These are phyloP conservation scores for Nomada fabriciana DNA, from an alignment of 2,888 invertebrate species.

Conservation along the genomic window DNA sequence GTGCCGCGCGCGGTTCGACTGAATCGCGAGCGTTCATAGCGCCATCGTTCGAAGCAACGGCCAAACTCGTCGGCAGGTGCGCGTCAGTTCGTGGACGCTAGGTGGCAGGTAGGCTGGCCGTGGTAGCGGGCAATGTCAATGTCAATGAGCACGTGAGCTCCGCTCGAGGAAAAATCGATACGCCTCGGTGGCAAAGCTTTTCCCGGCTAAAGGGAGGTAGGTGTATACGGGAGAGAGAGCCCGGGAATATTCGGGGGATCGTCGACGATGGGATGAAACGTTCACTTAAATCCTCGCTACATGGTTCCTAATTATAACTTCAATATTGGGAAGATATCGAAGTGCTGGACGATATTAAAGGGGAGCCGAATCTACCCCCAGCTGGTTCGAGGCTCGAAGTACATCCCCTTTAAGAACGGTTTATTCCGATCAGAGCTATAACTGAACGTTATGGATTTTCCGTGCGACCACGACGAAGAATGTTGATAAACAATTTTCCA, in stretches of 20 bases:
- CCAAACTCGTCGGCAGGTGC: conserved; percentile 70
- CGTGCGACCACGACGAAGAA: not conserved
- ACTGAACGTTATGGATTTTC: not conserved
- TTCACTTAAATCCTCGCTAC: conserved; percentile 3
- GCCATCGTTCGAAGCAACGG: conserved; percentile 73
- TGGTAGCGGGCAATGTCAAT: conserved; percentile 83
- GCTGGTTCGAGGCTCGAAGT: not conserved
- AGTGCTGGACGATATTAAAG: not conserved
- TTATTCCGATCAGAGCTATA: not conserved
- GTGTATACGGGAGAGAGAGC: conserved; percentile 44
- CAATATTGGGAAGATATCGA: too few relatives aligned
- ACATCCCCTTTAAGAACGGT: not conserved
- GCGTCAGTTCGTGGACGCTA: conserved; percentile 74
- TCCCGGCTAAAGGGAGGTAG: conserved; percentile 60
- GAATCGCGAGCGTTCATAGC: conserved; percentile 52
- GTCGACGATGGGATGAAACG: not conserved
- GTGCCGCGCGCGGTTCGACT: not conserved
- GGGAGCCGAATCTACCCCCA: not conserved
- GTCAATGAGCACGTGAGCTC: conserved; percentile 83
- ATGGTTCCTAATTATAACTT: too few relatives aligned
- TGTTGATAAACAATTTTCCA: too few relatives aligned
- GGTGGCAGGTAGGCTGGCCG: conserved; percentile 74
- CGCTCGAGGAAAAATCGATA: conserved; percentile 82
- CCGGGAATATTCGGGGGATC: conserved; percentile 34
- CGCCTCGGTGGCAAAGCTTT: conserved; percentile 76